Evolutionary conservation across 2,113 vertebrate genomes (phyloP), one percentile per base, ranked within the genome.

Genomic region (Paracyprichromis sp.): DNA sequence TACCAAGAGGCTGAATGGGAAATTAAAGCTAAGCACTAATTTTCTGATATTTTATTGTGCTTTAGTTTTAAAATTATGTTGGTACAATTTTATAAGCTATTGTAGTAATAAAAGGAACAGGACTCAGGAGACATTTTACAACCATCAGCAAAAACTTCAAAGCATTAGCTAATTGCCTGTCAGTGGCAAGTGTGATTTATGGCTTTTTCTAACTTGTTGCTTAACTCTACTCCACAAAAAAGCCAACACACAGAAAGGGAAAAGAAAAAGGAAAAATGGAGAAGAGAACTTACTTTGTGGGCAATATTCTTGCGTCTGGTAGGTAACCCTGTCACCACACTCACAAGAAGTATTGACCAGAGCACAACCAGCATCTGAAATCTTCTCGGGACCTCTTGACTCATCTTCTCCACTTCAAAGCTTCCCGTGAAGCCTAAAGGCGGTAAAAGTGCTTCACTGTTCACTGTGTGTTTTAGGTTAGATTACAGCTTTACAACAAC

Each of bases 261-360:
- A 26, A 7, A 59, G 50, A 5, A 54, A 82, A 19, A 2, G 38
- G 31, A 6, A 13, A 59, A 17, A 17, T 9, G 36, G 2, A 2
- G 4, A n/a, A 1, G 10, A 38, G 66, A 84, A 85, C 96, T 94
- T 93, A 97, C 97, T 96, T 90, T 95, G 8, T 96, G 95, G 71
- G 86, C 90, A 21, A 38, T 86, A 61, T 82, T 85, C 88, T 95
- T 96, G 88, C 93, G 96, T 63, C 94, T 96, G 56, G 96, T 89
- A 6, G 97, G 97, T 19, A 97, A 96, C 16, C 96, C 96, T 4
- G 91, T 89, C 56, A 93, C 96, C 24, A 93, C 85, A 14, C 93
- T 93, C 19, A 96, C 50, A 26, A 95, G 88, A 26, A 96, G 90
- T 11, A 96, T 61, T 26, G 97, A 92, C 7, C 96, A 88, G 31